Evolutionary conservation across 2,113 vertebrate species (phyloP), one percentile per base, ranked within the genome.

Genomic region (Sorex fumeus): DNA sequence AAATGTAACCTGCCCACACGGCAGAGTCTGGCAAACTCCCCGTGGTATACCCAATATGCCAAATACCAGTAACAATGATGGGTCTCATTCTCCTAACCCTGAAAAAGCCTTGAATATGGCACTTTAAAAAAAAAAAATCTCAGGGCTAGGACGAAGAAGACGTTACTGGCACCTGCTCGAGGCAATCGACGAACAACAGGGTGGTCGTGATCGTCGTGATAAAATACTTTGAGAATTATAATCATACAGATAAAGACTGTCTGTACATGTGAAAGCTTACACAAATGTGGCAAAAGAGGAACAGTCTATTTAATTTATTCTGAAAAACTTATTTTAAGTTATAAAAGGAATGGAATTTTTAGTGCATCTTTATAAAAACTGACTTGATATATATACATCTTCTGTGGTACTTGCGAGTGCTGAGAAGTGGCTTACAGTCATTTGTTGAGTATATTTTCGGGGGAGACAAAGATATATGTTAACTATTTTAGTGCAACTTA

Each of bases 291-390:
- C 66, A 23, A 90, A 89, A 77, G 23, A 72, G 8, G 19, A 89
- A 16, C 66, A 43, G 5, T 30, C 5, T 78, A 21, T 78, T 85
- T 71, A 88, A 80, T 88, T 81, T 91, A 53, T 40, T 57, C 34
- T 79, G 72, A 76, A 75, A 69, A 84, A 11, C n/a, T 64, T 82
- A 50, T 70, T 85, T 94, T 71, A 62, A 87, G 75, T 83, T 60
- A 13, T 30, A 88, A 89, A 89, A 23, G 34, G 85, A 53, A 6
- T 80, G 4, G 3, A 57, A n/a, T 60, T 91, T 77, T 86, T 64
- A 93, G 30, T 90, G 70, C 25, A 67, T 8, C 40, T 4, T 2
- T 84, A 2, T 57, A 45, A 8, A 78, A 71, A 66, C 10, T 91
- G 16, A 66, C 50, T 71, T 79, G 43, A 64, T 2, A 69, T 2